phyloP scores from a whole-genome alignment of 1,140 invertebrate species.

The Drosophila ogumai region DNA sequence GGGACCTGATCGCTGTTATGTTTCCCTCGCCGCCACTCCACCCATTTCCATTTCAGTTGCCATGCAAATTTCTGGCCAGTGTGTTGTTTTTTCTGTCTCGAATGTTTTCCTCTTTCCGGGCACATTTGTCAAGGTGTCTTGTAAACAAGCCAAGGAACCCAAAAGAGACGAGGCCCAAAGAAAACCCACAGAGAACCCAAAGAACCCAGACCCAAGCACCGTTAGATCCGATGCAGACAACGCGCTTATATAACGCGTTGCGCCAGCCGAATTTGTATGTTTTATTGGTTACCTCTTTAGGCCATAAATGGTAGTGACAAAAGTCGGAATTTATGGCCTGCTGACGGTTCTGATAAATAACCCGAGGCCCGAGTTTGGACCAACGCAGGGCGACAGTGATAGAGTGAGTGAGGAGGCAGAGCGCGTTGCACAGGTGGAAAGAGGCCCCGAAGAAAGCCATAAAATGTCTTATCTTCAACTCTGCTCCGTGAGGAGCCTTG shows the following conservation, averaged over 20 bases:
- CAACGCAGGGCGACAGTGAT: background rate
- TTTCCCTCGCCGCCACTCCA: slow-evolving; percentile 26
- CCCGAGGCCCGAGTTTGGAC: slow-evolving; percentile 22
- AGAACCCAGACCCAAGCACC: slow-evolving; percentile 48
- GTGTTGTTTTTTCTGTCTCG: slow-evolving; percentile 48
- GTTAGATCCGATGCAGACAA: slow-evolving; percentile 55
- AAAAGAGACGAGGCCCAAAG: slow-evolving; percentile 10
- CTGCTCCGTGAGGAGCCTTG: slow-evolving; percentile 2
- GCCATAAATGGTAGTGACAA: slow-evolving; percentile 67
- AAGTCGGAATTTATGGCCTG: slow-evolving; percentile 45
- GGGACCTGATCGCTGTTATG: slow-evolving; percentile 32
- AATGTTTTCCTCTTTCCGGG: slow-evolving; percentile 68
- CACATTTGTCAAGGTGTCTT: slow-evolving; percentile 76
- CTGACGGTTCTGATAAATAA: slow-evolving; percentile 76
- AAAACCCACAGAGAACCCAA: slow-evolving; percentile 18
- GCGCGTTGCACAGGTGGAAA: slow-evolving; percentile 9
- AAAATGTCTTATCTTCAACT: slow-evolving; percentile 38
- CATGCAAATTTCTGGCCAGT: slow-evolving; percentile 45
- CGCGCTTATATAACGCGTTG: slow-evolving; percentile 45
- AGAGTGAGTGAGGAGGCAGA: background rate
- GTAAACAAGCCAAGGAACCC: slow-evolving; percentile 60
- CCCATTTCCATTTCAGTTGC: slow-evolving; percentile 53
- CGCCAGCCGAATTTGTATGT: slow-evolving; percentile 62
- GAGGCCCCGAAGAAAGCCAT: slow-evolving; percentile 41
- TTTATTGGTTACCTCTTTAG: slow-evolving; percentile 55